Conservation (phyloP, 2,113 vertebrate species). For the Eretmochelys imbricata region DNA sequence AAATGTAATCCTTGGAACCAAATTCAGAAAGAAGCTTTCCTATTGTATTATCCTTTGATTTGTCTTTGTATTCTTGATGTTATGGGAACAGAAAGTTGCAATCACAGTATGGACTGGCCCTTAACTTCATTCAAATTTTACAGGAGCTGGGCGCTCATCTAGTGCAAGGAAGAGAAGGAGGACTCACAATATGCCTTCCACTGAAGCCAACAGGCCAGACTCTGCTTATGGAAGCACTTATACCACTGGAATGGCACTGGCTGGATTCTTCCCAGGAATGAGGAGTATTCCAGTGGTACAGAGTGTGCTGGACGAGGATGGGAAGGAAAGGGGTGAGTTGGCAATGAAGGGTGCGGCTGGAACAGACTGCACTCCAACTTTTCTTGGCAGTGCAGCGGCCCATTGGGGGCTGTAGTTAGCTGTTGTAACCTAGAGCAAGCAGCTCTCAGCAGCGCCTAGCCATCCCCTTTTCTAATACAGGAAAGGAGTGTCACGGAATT, state of each 20-base stretch:
- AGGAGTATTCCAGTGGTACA: neutral
- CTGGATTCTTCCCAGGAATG: neutral
- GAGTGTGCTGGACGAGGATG: fast-evolving
- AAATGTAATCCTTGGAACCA: neutral
- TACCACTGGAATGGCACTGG: neutral
- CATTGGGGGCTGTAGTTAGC: fast-evolving
- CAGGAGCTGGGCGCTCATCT: fast-evolving
- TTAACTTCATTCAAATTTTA: fast-evolving
- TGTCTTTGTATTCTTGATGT: fast-evolving
- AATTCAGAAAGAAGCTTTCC: neutral
- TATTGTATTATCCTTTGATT: fast-evolving
- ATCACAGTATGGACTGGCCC: neutral
- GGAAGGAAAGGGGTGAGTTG: fast-evolving
- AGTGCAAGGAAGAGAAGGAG: neutral
- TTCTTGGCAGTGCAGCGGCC: fast-evolving
- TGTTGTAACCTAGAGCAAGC: neutral
- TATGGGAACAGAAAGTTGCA: neutral
- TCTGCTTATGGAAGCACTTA: neutral
- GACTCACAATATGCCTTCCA: neutral
- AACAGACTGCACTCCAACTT: neutral
- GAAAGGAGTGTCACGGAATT: neutral
- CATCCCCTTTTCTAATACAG: fast-evolving
- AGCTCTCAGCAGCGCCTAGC: neutral
- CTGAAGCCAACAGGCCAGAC: fast-evolving
- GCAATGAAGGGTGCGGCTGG: fast-evolving